phyloP scores from a whole-genome alignment of 2,888 invertebrate species.

The Petrolisthes manimaculis region DNA sequence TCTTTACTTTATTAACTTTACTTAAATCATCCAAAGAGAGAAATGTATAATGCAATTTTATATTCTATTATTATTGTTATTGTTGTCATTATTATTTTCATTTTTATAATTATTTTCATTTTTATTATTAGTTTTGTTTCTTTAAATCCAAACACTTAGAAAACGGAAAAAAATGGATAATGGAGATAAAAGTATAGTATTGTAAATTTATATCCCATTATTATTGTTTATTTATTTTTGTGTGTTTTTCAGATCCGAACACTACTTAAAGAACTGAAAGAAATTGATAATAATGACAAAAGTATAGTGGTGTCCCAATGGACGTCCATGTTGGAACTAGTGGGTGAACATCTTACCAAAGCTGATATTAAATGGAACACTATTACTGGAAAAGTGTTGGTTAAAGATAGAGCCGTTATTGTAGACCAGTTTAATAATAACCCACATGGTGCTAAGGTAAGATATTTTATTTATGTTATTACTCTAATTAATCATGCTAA shows the following conservation, averaged over 20 bases:
- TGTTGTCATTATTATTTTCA: too few species aligned
- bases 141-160: too few species aligned
- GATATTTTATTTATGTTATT: too few species aligned
- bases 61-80: too few species aligned
- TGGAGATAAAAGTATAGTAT: too few species aligned
- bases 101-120: not conserved
- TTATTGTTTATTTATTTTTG: too few species aligned
- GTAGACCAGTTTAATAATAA: conserved; percentile 81
- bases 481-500: too few species aligned
- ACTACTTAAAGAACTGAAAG: conserved; percentile 42
- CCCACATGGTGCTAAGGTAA: conserved; percentile 74
- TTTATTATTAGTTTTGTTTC: not conserved
- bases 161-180: too few species aligned
- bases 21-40: too few species aligned
- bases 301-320: conserved; percentile 93
- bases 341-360: conserved; percentile 77
- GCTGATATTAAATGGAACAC: conserved; percentile 75
- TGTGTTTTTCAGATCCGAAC: conserved; percentile 16
- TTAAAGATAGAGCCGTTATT: conserved; percentile 79
- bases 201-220: too few species aligned
- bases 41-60: too few species aligned
- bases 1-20: too few species aligned
- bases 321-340: conserved; percentile 83
- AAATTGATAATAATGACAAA: conserved; percentile 74
- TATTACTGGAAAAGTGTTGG: conserved; percentile 83